Evolutionary conservation across 2,113 vertebrate species (phyloP), one percentile per base, ranked within the genome.

Genomic region (Ancistrus triradiatus): DNA sequence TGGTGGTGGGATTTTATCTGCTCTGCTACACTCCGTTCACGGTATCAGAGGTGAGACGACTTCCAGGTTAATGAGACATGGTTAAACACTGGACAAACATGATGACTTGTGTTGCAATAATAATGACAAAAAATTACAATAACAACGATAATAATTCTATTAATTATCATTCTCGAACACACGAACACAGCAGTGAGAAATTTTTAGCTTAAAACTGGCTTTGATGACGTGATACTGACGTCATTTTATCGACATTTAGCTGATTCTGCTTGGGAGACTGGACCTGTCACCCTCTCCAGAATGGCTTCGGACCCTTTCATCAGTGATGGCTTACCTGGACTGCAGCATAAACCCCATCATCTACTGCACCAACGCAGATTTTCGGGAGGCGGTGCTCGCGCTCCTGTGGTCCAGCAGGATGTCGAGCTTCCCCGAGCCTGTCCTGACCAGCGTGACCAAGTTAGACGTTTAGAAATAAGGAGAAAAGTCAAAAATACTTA

Each of bases 261-360:
- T 87, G 38, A 74, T 86, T 59, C 69, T 88, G 22, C 64, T 89
- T 35, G 83, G 83, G 10, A 78, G 73, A 31, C 31, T 50, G 67
- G 83, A 88, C 68, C 70, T 85, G 70, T 70, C 78, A 0, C 84
- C 77, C 0, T 77, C 86, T n/a, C 87, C 87, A 24, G 52, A 77
- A 4, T 85, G 85, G 85, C 71, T 88, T 17, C 80, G 85, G 49
- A 85, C 87, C 0, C 18, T 88, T 31, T 82, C 87, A 19, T 82
- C 85, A 17, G 70, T 86, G 24, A 82, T 84, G 80, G 81, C 85
- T 0, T 89, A 86, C 63, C 71, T 89, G 66, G 76, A 87, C 79
- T 89, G 85, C 48, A 33, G 69, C 37, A 53, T 88, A 46, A 88
- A 89, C 62, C 84, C 87, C 35, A 62, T 88, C 0, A 85, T 87